Evolutionary conservation across 2,113 vertebrate genomes (phyloP).

Genomic region (Damaliscus lunatus): DNA sequence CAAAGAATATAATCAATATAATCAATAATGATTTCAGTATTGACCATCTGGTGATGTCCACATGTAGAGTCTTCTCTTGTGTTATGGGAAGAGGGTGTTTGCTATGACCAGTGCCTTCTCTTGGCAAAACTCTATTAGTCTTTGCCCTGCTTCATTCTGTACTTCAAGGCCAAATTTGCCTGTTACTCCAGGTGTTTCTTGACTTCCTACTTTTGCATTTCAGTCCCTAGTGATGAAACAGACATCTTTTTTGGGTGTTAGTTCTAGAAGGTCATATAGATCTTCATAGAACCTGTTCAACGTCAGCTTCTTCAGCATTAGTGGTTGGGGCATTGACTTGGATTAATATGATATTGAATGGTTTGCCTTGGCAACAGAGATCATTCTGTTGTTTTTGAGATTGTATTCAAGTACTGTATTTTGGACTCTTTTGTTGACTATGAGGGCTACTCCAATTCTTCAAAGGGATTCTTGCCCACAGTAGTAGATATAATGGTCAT

Average conservation of each 20-base stretch:
- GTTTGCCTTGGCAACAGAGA: not conserved
- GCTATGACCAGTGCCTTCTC: not conserved
- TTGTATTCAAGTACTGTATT: not conserved
- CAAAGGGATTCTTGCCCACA: not conserved
- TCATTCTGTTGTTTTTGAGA: not conserved
- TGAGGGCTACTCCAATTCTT: not conserved
- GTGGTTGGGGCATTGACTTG: not conserved
- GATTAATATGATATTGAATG: not conserved
- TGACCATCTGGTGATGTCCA: no score
- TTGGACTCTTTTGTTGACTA: not conserved
- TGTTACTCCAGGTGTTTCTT: not conserved
- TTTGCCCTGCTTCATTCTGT: not conserved
- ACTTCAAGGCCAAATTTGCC: not conserved
- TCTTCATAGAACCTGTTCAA: not conserved
- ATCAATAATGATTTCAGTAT: no score
- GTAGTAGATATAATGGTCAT: not conserved
- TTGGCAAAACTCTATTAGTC: not conserved
- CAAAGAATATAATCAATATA: not conserved
- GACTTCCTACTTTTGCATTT: not conserved
- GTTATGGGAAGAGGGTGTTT: no score
- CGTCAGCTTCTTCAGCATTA: not conserved
- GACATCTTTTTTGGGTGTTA: not conserved
- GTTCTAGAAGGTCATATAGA: not conserved
- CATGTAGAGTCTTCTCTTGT: no score
- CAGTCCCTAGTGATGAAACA: not conserved